Evolutionary conservation across 2,888 invertebrate species (phyloP), one percentile per base, ranked within the genome.

Genomic region (Campopleginae sp.): DNA sequence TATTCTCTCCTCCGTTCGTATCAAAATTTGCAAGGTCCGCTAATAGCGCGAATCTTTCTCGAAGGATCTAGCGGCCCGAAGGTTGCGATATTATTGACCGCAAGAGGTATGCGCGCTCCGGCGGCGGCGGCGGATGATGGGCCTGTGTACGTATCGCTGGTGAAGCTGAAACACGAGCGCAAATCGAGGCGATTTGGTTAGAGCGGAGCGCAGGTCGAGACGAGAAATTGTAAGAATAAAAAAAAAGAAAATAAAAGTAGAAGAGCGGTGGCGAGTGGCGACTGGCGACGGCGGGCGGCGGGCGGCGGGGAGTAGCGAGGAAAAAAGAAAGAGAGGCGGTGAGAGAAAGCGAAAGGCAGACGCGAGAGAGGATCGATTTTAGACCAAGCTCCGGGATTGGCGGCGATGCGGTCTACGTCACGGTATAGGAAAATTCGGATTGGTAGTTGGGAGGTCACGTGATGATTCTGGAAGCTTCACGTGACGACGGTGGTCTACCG

Each of bases 381-480:
- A 84, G 83, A 77, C 80, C 76, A 63, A 83, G 83, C 80, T 54
- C 68, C 31, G 38, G 8, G 75, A 89, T 89, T 89, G 89, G 89
- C 65, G 77, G 61, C n/a, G 0, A 19, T 17, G 0, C 66, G 38
- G 63, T 79, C 87, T 87, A 89, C 89, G 88, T 88, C 88, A 85
- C 77, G 51, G 61, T 61, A 19, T 38, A 19, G 58, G 10, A 10
- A 44, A 17, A 23, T 27, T 46, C 17, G n/a, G 10, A 79, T 72
- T 84, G 80, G 87, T 68, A 58, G 54, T 17, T 7, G 33, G 44
- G 66, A 48, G 75, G 80, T 87, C 85, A 86, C 86, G 86, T 87
- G 86, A 87, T 44, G 70, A 38, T 74, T 79, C 68, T 77, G 71
- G 68, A 80, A 81, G 82, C 70, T 72, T 82, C 84, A 86, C 87